Base-by-base conservation (phyloP, 2,113 vertebrate genomes). In the Menidia beryllina region DNA sequence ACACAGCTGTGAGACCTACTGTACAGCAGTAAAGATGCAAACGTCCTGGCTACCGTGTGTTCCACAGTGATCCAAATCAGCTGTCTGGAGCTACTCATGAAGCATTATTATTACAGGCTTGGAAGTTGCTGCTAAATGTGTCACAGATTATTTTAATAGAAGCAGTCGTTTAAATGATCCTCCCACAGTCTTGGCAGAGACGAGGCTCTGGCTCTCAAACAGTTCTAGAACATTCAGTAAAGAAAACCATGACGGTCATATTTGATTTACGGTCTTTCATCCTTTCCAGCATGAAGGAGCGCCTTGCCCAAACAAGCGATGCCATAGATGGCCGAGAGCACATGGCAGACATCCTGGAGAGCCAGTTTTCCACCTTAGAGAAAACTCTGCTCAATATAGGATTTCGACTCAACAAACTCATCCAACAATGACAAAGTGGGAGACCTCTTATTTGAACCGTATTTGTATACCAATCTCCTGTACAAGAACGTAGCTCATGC, bases 251-350 rank as follows among this genome's bases (percentile, higher is more conserved):
- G 5, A 43, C 58, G 38, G n/a, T 57, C n/a, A 11, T 10, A 27
- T 78, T 72, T 39, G n/a, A 48, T 21, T 23, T 43, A 9, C 59
- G 21, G 2, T 66, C 78, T 75, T 21, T 54, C 4, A 0, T 62
- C 52, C 7, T 14, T 58, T 81, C 14, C 61, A 94, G 94, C 78
- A 74, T 94, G 72, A 94, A 87, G 77, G 83, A 92, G 67, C 72
- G 53, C 62, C 84, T 94, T 1, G 51, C 75, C 53, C 82, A 54
- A 68, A 89, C 91, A 0, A 79, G 68, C 57, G 72, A 81, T 4
- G 86, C 75, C 38, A 88, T 94, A 24, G 36, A 82, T 0, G 63
- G 81, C 64, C 89, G 84, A 68, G 83, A 88, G 20, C 43, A 62
- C 14, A 52, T 77, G 61, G 86, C 86, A 12, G 80, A 76, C 43